phyloP scores from a whole-genome alignment of 2,113 vertebrate species.

The Megalops atlanticus region DNA sequence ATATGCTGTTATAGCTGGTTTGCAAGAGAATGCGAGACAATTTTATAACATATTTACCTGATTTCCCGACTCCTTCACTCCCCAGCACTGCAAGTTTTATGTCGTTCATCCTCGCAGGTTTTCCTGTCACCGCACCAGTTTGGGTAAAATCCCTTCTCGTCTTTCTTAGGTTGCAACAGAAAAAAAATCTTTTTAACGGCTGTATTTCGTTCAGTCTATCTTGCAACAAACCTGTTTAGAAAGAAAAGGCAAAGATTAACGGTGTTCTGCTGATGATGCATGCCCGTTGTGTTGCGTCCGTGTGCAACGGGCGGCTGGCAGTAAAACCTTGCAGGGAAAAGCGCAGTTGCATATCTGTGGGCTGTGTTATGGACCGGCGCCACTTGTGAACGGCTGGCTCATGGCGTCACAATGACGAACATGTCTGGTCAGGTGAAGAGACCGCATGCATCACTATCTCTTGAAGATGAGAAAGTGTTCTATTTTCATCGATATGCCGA shows the following conservation, averaged over 20 bases:
- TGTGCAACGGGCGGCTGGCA: background rate
- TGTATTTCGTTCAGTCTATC: background rate
- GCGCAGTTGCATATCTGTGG: background rate
- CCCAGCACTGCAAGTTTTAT: constrained; percentile 80
- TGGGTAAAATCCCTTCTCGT: background rate
- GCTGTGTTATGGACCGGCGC: background rate
- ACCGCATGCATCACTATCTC: background rate
- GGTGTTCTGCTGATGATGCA: background rate
- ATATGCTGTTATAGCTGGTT: background rate
- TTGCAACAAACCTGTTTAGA: background rate
- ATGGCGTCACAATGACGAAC: constrained; percentile 36
- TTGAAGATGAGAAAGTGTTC: background rate
- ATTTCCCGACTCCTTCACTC: constrained; percentile 78
- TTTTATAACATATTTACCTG: constrained; percentile 63
- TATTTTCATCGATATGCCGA: background rate
- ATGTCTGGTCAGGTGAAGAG: background rate
- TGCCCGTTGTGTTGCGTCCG: background rate
- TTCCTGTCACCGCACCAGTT: background rate
- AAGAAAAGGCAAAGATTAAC: background rate
- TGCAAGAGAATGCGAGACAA: background rate
- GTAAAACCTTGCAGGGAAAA: background rate
- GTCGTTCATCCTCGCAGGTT: constrained; percentile 62
- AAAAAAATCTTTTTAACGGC: background rate
- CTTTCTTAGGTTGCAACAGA: background rate
- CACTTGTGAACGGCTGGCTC: constrained; percentile 10